Conservation (phyloP, 1,140 invertebrate genomes). For the Bombyx mandarina region DNA sequence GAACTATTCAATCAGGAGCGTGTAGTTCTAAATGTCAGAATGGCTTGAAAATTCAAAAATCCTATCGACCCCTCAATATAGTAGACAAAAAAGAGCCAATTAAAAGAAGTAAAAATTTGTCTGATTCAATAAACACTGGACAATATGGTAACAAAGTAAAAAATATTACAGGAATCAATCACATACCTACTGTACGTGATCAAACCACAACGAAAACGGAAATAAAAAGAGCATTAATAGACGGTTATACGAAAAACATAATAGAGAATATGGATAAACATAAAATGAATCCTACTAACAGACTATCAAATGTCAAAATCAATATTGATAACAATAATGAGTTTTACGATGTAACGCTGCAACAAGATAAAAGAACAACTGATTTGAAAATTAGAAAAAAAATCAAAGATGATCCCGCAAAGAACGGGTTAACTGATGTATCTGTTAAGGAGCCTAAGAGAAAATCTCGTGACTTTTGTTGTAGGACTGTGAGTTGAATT, state of each 20-base stretch:
- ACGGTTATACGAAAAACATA: constrained; percentile 15
- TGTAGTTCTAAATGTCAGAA: neutral
- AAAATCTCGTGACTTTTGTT: neutral
- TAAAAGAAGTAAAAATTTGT: neutral
- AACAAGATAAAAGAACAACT: constrained; percentile 25
- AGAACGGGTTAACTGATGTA: neutral
- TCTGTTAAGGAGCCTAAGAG: neutral
- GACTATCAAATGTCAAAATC: constrained; percentile 36
- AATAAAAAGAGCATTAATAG: constrained; percentile 35
- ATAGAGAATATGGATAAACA: constrained; percentile 10
- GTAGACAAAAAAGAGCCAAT: neutral
- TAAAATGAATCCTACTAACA: constrained; percentile 7
- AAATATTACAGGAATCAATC: neutral
- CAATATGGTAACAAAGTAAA: neutral
- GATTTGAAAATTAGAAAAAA: constrained; percentile 30
- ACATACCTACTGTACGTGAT: neutral
- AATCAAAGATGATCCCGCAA: constrained; percentile 11
- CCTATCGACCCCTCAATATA: neutral
- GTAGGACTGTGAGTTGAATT: too few species aligned
- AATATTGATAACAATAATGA: constrained; percentile 45
- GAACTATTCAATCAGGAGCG: neutral
- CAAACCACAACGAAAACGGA: constrained; percentile 13
- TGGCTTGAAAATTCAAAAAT: neutral
- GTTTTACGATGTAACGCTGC: constrained; percentile 34
- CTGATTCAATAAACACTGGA: neutral